Percentiles rank a stretch among this genome's conserved stretches.
Conservation (phyloP, 2,113 vertebrate genomes). For the Rutilus rutilus region DNA sequence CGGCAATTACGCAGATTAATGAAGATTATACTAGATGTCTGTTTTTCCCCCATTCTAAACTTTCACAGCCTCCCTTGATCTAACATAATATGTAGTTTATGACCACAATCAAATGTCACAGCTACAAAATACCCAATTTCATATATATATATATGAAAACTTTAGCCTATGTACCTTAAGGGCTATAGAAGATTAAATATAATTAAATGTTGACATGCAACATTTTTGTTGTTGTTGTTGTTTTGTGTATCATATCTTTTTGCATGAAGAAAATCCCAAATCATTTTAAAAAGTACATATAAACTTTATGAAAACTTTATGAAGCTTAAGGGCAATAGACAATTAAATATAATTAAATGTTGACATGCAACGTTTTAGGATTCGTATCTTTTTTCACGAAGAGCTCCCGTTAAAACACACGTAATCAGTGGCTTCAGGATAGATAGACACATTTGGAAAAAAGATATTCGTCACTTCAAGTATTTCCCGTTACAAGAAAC, state of each 20-base stretch:
- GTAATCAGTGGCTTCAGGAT: constrained; percentile 55
- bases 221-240: too few relatives aligned
- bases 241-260: too few relatives aligned
- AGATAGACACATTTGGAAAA: constrained; percentile 71
- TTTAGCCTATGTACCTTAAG: too few relatives aligned
- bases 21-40: constrained; percentile 57
- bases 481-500: constrained; percentile 81
- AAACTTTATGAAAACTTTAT: neutral
- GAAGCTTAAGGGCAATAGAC: neutral
- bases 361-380: neutral
- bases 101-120: neutral
- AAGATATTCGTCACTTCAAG: constrained; percentile 74
- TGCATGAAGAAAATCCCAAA: too few relatives aligned
- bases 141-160: too few relatives aligned
- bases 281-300: neutral
- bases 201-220: too few relatives aligned
- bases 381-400: neutral
- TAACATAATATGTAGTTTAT: constrained; percentile 12
- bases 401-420: neutral
- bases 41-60: constrained; percentile 11
- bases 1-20: constrained; percentile 72
- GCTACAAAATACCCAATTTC: neutral
- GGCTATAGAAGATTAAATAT: too few relatives aligned
- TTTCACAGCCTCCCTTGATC: neutral
- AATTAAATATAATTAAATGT: neutral